phyloP scores from a whole-genome alignment of 2,888 invertebrate species.

The Osedax frankpressi region DNA sequence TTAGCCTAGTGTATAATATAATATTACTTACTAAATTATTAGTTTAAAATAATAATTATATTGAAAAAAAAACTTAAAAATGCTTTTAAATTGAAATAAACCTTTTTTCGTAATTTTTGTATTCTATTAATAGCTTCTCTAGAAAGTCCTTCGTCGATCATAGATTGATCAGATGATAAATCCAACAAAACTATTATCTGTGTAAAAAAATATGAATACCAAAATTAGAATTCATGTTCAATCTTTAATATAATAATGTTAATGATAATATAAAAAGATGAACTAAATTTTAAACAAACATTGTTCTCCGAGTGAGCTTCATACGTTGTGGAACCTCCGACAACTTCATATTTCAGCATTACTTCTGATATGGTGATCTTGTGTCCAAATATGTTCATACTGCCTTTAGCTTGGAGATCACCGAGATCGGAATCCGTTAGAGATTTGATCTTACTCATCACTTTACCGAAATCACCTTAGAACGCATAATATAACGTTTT shows the following conservation, averaged over 20 bases:
- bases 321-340: slow-evolving; percentile 49
- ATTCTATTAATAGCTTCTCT: slow-evolving; percentile 89
- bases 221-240: background rate
- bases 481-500: background rate
- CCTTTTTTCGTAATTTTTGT: slow-evolving; percentile 85
- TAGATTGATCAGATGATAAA: slow-evolving; percentile 71
- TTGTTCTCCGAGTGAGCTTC: slow-evolving; percentile 82
- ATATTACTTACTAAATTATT: too few species aligned
- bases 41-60: too few species aligned
- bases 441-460: slow-evolving; percentile 64
- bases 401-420: slow-evolving; percentile 57
- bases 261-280: too few species aligned
- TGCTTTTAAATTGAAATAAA: slow-evolving; percentile 25
- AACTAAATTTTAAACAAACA: too few species aligned
- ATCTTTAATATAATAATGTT: background rate
- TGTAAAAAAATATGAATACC: background rate
- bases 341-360: slow-evolving; percentile 58
- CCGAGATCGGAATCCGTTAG: slow-evolving; percentile 54
- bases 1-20: slow-evolving; percentile 59
- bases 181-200: slow-evolving; percentile 69
- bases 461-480: slow-evolving; percentile 65
- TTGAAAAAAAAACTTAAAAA: too few species aligned
- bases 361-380: slow-evolving; percentile 50
- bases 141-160: slow-evolving; percentile 85
- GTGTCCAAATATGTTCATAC: slow-evolving; percentile 63